A percentile compares a stretch with the other conserved stretches of the same genome.
Conservation (phyloP, 2,888 invertebrate genomes). For the Drosophila histrio region DNA sequence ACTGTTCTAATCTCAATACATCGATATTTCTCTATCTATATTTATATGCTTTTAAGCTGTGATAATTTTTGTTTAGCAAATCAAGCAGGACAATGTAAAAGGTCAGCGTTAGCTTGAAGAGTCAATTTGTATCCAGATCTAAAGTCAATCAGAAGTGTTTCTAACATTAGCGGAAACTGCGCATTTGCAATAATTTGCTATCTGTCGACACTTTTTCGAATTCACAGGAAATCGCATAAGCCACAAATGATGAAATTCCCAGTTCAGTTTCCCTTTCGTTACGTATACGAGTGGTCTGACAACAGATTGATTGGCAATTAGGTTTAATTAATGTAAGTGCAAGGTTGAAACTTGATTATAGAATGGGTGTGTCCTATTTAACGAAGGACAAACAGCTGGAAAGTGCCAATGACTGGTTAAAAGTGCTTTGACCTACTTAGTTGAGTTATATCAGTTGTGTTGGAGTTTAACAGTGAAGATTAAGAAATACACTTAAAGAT, state of each 20-base stretch:
- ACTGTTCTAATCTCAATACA: neutral
- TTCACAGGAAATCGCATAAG: constrained; percentile 34
- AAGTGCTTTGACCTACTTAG: constrained; percentile 33
- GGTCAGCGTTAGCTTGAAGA: constrained; percentile 20
- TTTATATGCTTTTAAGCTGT: constrained; percentile 51
- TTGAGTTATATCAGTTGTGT: neutral
- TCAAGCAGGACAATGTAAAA: constrained; percentile 35
- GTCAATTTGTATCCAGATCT: neutral
- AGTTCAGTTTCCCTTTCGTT: neutral
- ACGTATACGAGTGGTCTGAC: constrained; percentile 10
- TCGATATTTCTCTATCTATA: neutral
- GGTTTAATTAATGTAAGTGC: constrained; percentile 15
- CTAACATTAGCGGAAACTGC: constrained; percentile 7
- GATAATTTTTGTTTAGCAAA: constrained; percentile 54
- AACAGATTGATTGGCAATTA: constrained; percentile 36
- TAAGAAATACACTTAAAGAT: neutral
- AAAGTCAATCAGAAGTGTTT: neutral
- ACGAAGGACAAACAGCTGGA: constrained; percentile 9
- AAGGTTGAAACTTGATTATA: constrained; percentile 8
- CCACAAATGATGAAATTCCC: constrained; percentile 26
- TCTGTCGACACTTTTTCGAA: neutral
- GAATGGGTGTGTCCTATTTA: neutral
- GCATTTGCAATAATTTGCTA: neutral
- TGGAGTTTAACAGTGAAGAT: neutral
- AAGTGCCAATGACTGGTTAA: neutral